Base-by-base conservation (phyloP, 1,140 invertebrate genomes). In the Panulirus ornatus region DNA sequence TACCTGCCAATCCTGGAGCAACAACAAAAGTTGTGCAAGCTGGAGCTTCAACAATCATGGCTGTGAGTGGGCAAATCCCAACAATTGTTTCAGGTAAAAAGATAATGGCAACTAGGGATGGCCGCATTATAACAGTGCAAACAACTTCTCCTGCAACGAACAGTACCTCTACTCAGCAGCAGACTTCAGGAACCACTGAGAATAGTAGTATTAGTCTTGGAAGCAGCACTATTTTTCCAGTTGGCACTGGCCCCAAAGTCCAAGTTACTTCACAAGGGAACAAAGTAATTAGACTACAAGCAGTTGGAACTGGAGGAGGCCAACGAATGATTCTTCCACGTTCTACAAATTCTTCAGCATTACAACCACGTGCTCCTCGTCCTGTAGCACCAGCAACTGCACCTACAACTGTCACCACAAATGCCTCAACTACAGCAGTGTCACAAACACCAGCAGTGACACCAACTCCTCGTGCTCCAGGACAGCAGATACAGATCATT, bases 401-500 rank as follows among this genome's bases (percentile, higher is more conserved):
- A 30, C 40, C 85, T 19, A 44, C 75, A 30, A 30, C 75, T 0
- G 11, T 63, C 47, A 73, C 87, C 66, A 84, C 79, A 22, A 75
- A 79, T 30, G 30, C 71, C 70, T 47, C 84, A 58, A 42, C 88
- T 58, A 71, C 88, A 66, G 36, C 89, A 82, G 79, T 14, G 36
- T 16, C 73, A 38, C 36, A 40, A 27, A n/a, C 47, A 9, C 36
- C 70, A 9, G 34, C 51, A 8, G 27, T 66, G 16, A 54, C 79
- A 2, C 30, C 66, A n/a, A 51, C 75, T 27, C 51, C 85, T 40
- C 88, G 83, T 22, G 30, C 88, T n/a, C 66, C 91, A 30, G 82
- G 84, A 1, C 91, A 88, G 93, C 97, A 97, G 93, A 97, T 99
- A 42, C 98, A 98, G 94, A 98, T 99, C 87, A 96, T 98, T 91